These are phyloP conservation scores for Oreochromis spilurus DNA, from an alignment of 2,113 vertebrate genomes.

Conservation along the genomic window DNA sequence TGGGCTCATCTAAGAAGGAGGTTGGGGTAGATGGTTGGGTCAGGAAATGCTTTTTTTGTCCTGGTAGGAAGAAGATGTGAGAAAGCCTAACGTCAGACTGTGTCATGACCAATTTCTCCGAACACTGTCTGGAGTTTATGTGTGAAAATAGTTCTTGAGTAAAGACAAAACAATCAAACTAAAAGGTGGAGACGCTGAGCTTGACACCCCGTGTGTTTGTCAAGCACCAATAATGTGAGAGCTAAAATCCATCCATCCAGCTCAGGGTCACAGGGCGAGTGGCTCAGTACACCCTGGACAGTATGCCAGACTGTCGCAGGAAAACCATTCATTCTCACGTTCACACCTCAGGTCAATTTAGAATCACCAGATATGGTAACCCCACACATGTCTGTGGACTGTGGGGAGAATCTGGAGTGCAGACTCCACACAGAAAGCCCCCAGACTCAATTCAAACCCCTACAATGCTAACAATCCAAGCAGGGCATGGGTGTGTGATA, in stretches of 20 bases:
- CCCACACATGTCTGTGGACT: background rate
- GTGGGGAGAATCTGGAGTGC: background rate
- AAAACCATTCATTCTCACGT: background rate
- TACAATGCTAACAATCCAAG: background rate
- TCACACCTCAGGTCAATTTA: background rate
- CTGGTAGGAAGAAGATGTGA: background rate
- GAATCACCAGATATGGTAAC: background rate
- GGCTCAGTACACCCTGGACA: background rate
- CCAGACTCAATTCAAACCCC: background rate
- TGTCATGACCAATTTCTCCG: background rate
- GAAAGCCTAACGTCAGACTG: background rate
- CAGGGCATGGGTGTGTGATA: background rate
- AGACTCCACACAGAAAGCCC: background rate
- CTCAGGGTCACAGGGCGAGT: background rate
- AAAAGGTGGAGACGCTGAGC: background rate
- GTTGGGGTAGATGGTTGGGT: background rate
- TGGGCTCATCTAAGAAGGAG: background rate
- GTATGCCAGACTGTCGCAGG: background rate
- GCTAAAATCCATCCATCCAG: background rate
- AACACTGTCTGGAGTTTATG: background rate
- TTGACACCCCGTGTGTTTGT: fast-evolving
- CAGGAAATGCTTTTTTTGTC: background rate
- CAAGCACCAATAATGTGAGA: background rate
- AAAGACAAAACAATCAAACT: background rate
- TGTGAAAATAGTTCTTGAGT: background rate